Evolutionary conservation across 2,888 invertebrate species (phyloP).

Genomic region (Cybosia mesomella): DNA sequence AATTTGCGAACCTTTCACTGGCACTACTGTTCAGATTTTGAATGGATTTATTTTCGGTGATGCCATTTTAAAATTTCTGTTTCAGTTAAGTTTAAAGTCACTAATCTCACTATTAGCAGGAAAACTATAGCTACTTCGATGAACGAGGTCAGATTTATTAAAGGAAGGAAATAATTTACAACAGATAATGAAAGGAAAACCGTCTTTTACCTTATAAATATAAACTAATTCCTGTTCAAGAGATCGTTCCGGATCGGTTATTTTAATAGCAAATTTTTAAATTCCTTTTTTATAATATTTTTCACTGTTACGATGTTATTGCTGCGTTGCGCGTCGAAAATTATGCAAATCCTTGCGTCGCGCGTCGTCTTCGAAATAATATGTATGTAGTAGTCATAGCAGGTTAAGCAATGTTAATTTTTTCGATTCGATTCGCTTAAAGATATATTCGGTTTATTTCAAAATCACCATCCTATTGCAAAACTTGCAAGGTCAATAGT

Average conservation of each 20-base stretch:
- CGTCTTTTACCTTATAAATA: slow-evolving; percentile 3
- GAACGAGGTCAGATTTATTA: slow-evolving; percentile 21
- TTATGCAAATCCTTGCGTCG: slow-evolving; percentile 13
- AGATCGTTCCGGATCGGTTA: slow-evolving; percentile 6
- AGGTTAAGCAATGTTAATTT: slow-evolving; percentile 29
- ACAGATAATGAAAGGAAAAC: slow-evolving; percentile 23
- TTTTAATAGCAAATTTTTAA: not conserved
- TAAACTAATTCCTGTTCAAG: not conserved
- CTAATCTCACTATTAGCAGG: slow-evolving; percentile 4
- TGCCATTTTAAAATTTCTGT: slow-evolving; percentile 16
- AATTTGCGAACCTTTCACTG: slow-evolving; percentile 75
- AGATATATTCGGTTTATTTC: slow-evolving; percentile 36
- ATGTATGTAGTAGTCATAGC: slow-evolving; percentile 12
- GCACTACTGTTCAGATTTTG: slow-evolving; percentile 38
- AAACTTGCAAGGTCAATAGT: slow-evolving; percentile 53
- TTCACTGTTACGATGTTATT: not conserved
- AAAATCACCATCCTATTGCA: slow-evolving; percentile 48
- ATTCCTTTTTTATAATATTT: not conserved
- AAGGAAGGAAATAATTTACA: slow-evolving; percentile 15
- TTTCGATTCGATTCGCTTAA: slow-evolving; percentile 32
- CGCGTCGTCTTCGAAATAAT: slow-evolving; percentile 9
- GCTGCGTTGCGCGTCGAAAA: not conserved
- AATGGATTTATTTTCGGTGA: slow-evolving; percentile 27
- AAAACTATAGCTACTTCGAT: slow-evolving; percentile 4
- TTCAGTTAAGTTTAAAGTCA: not conserved